Evolutionary conservation across 2,113 vertebrate genomes (phyloP).

Genomic region (Pica pica): DNA sequence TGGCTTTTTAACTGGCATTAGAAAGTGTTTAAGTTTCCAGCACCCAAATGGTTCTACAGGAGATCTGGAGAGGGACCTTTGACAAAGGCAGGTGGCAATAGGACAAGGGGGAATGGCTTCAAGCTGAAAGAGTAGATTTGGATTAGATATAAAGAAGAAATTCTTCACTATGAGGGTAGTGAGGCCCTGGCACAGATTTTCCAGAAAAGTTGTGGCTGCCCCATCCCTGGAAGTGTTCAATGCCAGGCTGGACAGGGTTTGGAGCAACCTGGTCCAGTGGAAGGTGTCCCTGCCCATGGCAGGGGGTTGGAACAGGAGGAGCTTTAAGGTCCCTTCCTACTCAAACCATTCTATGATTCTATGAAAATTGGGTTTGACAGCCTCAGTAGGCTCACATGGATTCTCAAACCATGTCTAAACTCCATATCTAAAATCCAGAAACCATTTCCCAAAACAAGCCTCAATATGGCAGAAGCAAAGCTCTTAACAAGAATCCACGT

Average conservation of each 20-base stretch:
- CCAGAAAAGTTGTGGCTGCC: not conserved
- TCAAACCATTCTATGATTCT: not conserved
- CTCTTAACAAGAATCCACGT: not conserved
- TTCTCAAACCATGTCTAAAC: not conserved
- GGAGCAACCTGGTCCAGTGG: too few relatives aligned
- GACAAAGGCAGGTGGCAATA: not conserved
- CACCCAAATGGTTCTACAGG: not conserved
- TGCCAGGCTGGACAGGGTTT: rapidly evolving
- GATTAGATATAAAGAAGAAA: not conserved
- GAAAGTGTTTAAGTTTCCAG: not conserved
- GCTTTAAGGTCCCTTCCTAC: not conserved
- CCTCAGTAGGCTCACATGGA: not conserved
- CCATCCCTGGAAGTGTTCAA: not conserved
- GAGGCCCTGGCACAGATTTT: not conserved
- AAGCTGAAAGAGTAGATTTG: not conserved
- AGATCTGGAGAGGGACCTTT: not conserved
- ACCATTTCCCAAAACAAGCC: not conserved
- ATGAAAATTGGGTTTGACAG: not conserved
- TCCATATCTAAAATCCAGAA: not conserved
- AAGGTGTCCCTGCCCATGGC: not conserved
- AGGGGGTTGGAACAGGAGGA: too few relatives aligned
- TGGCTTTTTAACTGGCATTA: not conserved
- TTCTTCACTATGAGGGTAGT: too few relatives aligned
- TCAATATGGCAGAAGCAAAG: not conserved
- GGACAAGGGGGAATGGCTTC: not conserved